A percentile compares a stretch with the other conserved stretches of the same genome.
Evolutionary conservation across 2,797 vertebrate species (phyloP).

Genomic region (Pelobates cultripes): DNA sequence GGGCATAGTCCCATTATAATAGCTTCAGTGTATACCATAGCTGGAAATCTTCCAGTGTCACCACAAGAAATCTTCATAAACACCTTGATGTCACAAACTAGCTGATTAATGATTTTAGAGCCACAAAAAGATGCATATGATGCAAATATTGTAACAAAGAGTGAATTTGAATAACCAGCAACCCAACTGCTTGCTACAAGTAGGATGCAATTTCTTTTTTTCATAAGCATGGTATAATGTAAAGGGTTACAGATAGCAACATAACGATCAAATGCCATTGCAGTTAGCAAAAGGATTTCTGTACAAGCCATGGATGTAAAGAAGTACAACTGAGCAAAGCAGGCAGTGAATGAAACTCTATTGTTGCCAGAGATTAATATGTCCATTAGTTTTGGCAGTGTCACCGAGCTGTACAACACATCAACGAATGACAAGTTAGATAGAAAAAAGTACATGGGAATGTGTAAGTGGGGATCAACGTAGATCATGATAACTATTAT

Average conservation of each 20-base stretch:
- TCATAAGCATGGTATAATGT: constrained; percentile 49
- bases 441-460: constrained; percentile 55
- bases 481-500: constrained; percentile 38
- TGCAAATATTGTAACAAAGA: constrained; percentile 51
- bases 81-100: constrained; percentile 57
- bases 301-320: constrained; percentile 31
- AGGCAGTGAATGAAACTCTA: constrained; percentile 22
- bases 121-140: constrained; percentile 48
- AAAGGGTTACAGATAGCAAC: constrained; percentile 44
- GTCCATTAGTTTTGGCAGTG: constrained; percentile 36
- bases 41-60: constrained; percentile 33
- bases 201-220: constrained; percentile 10
- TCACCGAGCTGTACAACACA: constrained; percentile 20
- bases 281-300: constrained; percentile 32
- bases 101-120: constrained; percentile 45
- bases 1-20: constrained; percentile 13
- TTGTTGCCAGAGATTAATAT: constrained; percentile 27
- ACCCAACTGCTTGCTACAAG: constrained; percentile 42
- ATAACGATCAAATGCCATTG: constrained; percentile 45
- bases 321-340: constrained; percentile 43
- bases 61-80: constrained; percentile 57
- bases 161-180: constrained; percentile 47
- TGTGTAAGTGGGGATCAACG: background rate
- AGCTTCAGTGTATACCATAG: constrained; percentile 46
- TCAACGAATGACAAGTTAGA: constrained; percentile 50